These are phyloP conservation scores for Criorhina ranunculi DNA, from an alignment of 2,888 invertebrate species.

Conservation along the genomic window DNA sequence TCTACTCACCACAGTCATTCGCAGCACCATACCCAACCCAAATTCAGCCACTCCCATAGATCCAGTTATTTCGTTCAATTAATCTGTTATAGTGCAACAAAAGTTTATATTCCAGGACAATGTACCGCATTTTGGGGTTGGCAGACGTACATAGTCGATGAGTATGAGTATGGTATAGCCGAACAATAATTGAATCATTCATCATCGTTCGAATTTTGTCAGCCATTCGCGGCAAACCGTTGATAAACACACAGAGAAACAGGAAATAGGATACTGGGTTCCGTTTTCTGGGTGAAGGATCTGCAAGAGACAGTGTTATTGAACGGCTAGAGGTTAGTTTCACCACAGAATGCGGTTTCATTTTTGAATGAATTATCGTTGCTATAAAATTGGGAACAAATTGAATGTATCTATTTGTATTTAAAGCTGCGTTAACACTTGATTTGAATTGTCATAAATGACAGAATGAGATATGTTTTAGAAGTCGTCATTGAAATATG, in stretches of 20 bases:
- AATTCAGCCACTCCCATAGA: background rate
- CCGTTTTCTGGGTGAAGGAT: constrained; percentile 9
- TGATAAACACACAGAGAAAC: constrained; percentile 34
- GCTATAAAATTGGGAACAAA: background rate
- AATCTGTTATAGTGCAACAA: constrained; percentile 64
- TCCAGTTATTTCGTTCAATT: constrained; percentile 72
- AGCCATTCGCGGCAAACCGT: constrained; percentile 45
- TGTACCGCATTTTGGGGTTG: constrained; percentile 46
- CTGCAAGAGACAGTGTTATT: constrained; percentile 28
- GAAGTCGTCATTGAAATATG: too few relatives aligned
- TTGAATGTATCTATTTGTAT: background rate
- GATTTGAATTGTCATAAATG: background rate
- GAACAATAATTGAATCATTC: constrained; percentile 73
- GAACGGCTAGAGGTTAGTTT: constrained; percentile 20
- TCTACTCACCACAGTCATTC: constrained; percentile 21
- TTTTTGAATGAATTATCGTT: constrained; percentile 6
- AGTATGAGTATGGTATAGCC: constrained; percentile 37
- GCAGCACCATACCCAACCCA: background rate
- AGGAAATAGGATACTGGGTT: constrained; percentile 49
- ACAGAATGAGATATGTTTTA: too few relatives aligned
- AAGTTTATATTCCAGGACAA: constrained; percentile 59
- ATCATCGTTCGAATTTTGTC: constrained; percentile 62
- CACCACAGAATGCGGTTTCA: constrained; percentile 7
- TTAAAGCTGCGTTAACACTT: background rate
- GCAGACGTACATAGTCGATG: constrained; percentile 7